Conservation (phyloP, 2,113 vertebrate species). For the Vanacampus margaritifer region DNA sequence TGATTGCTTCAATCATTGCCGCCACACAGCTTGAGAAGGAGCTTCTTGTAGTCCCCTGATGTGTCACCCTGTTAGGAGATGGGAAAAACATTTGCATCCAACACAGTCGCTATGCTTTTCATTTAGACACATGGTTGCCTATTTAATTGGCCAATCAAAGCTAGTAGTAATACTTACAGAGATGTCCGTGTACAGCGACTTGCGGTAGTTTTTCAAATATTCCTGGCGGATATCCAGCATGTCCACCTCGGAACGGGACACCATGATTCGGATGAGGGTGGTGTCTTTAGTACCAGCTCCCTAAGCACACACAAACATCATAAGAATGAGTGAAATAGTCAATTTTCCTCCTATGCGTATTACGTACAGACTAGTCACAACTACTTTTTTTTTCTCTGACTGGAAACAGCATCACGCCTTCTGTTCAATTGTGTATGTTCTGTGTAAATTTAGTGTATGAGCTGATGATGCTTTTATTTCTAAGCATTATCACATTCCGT, state of each 20-base stretch:
- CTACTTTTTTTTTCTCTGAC: too few relatives aligned
- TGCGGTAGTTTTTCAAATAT: slow-evolving; percentile 85
- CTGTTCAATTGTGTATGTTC: too few relatives aligned
- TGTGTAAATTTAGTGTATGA: too few relatives aligned
- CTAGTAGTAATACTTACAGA: slow-evolving; percentile 73
- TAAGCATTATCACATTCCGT: too few relatives aligned
- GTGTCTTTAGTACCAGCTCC: slow-evolving; percentile 91
- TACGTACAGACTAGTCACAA: too few relatives aligned
- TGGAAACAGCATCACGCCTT: too few relatives aligned
- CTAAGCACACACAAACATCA: slow-evolving; percentile 54
- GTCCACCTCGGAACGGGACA: slow-evolving; percentile 90
- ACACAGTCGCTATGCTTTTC: not conserved
- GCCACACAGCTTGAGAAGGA: slow-evolving; percentile 92
- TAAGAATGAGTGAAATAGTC: not conserved
- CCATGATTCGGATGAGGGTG: slow-evolving; percentile 93
- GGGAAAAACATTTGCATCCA: slow-evolving; percentile 4
- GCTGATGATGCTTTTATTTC: too few relatives aligned
- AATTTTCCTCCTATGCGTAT: too few relatives aligned
- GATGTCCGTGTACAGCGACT: slow-evolving; percentile 88
- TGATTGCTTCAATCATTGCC: slow-evolving; percentile 80
- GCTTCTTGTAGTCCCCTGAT: slow-evolving; percentile 95
- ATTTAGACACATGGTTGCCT: not conserved
- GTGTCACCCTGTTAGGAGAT: slow-evolving; percentile 83
- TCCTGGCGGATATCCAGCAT: slow-evolving; percentile 89
- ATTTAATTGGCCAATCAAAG: not conserved